A percentile compares a stretch with the other conserved stretches of the same genome.
Conservation (phyloP, 2,888 invertebrate genomes). For the Prosapia bicincta region DNA sequence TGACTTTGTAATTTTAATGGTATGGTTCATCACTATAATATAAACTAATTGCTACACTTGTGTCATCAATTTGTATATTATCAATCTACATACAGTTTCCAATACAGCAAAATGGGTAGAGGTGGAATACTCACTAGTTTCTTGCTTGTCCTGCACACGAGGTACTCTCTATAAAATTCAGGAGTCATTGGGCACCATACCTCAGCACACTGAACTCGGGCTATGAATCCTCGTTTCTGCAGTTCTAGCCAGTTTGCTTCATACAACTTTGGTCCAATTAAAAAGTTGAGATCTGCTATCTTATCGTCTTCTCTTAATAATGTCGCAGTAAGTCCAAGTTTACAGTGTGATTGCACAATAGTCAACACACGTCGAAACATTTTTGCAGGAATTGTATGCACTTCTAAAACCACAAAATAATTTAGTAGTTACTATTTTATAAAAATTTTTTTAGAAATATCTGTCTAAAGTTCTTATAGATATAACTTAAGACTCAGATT, state of each 20-base stretch:
- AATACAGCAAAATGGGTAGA: too few relatives aligned
- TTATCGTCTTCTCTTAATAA: conserved; percentile 98
- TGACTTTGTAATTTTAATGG: too few relatives aligned
- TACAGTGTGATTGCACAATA: conserved; percentile 97
- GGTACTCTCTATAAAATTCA: conserved; percentile 97
- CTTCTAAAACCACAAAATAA: conserved; percentile 60
- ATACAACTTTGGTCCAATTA: conserved; percentile 96
- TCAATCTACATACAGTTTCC: too few relatives aligned
- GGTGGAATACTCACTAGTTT: conserved; percentile 23
- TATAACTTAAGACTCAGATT: too few relatives aligned
- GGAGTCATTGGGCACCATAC: conserved; percentile 99
- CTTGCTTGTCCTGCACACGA: conserved; percentile 63
- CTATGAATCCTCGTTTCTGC: conserved; percentile 92
- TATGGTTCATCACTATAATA: too few relatives aligned
- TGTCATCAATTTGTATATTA: too few relatives aligned
- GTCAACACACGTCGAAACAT: conserved; percentile 98
- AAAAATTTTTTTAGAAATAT: too few relatives aligned
- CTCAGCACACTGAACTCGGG: conserved; percentile 98
- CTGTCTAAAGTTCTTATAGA: too few relatives aligned
- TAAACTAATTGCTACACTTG: too few relatives aligned
- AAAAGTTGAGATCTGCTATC: conserved; percentile 97
- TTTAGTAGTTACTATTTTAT: too few relatives aligned
- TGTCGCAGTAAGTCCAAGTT: conserved; percentile 95
- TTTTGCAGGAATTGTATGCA: conserved; percentile 99
- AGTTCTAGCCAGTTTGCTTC: conserved; percentile 99